These are phyloP conservation scores for Pocillopora verrucosa DNA, from an alignment of 64 coral and sea anemone species.

Conservation along the genomic window DNA sequence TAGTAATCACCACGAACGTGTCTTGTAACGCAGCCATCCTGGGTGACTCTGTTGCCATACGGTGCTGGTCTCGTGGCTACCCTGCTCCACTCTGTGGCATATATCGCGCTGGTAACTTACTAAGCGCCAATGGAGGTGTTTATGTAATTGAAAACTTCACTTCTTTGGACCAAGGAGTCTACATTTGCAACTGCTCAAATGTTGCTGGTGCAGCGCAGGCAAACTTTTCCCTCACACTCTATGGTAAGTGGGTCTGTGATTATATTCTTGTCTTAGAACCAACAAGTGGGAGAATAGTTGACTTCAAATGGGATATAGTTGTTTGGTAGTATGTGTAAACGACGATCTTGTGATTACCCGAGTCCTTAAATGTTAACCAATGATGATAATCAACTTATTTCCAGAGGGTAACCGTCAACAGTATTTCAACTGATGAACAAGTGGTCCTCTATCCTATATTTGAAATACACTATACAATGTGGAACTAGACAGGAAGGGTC, in stretches of 20 bases:
- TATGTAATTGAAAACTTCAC: slow-evolving; percentile 10
- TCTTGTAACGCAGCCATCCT: slow-evolving; percentile 48
- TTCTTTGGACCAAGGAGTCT: slow-evolving; percentile 11
- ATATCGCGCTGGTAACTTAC: background rate
- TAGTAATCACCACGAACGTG: slow-evolving; percentile 9
- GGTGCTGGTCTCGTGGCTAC: slow-evolving; percentile 49
- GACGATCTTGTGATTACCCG: background rate
- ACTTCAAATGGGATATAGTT: background rate
- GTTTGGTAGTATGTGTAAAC: too few relatives aligned
- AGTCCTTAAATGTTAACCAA: too few relatives aligned
- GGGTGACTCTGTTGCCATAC: slow-evolving; percentile 34
- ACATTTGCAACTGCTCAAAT: slow-evolving; percentile 55
- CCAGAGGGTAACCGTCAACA: background rate
- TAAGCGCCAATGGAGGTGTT: background rate
- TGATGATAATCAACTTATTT: too few relatives aligned
- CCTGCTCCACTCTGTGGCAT: slow-evolving; percentile 48
- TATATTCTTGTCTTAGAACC: background rate
- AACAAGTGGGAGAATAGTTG: background rate
- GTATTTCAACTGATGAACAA: background rate
- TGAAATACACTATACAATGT: background rate
- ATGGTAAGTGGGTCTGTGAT: slow-evolving; percentile 21
- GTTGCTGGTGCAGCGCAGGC: background rate
- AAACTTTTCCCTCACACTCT: background rate
- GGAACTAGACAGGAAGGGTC: background rate
- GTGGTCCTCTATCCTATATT: background rate